Evolutionary conservation across 2,797 vertebrate species (phyloP), one percentile per base, ranked within the genome.

Genomic region (Onychomys leucogaster): DNA sequence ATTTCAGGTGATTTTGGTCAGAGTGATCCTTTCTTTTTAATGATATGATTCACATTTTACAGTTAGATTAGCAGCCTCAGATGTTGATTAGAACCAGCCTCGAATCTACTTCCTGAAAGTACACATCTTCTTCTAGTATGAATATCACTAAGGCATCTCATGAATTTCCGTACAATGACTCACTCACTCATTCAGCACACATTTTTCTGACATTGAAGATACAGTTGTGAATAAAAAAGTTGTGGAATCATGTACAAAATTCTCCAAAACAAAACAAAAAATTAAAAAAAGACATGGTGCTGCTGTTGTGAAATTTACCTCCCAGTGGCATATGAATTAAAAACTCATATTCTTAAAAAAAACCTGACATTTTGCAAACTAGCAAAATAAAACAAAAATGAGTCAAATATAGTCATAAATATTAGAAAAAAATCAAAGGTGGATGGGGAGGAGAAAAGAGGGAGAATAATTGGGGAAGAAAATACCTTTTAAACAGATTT

Each of bases 11-110:
- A 57, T 43, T 86, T 89, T 88, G n/a, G 25, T 82, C 19, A 96
- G 84, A 95, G 69, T 23, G 89, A 59, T 25, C 29, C 41, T 94
- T 94, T 97, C 32, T 91, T 96, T 91, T 89, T 14, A 96, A 65
- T 75, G n/a, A 1, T 19, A 61, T 23, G 52, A 76, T 86, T 89
- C 25, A 61, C 7, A 83, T 77, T 3, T 91, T 81, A 67, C 10
- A 11, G 78, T 76, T 59, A 80, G 27, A 89, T 1, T 93, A 67
- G 6, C 71, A 92, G 9, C 3, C 9, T 41, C 13, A 49, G 52
- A 32, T 77, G 14, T 88, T 95, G 88, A 32, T 81, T 49, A 88
- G 29, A 49, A 81, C 6, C 85, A 80, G 46, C 73, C 65, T 90
- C 29, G 37, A 71, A 41, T 76, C 75, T 67, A 25, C 57, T 95